Base-by-base conservation (phyloP, 53 echinoderm and acorn worm genomes). In the Paracentrotus lividus region DNA sequence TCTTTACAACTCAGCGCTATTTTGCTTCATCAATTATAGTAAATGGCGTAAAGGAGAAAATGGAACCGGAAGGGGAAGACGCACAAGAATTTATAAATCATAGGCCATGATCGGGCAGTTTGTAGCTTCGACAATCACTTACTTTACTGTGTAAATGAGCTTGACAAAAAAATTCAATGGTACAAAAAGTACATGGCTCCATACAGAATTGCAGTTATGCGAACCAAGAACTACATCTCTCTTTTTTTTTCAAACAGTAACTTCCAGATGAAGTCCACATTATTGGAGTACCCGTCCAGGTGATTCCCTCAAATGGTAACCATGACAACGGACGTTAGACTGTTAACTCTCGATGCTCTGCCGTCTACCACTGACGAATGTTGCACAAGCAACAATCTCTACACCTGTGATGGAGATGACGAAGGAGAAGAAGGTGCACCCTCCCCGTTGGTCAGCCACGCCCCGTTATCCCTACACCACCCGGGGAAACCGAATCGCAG, bases 271-370 rank as follows among this genome's bases (percentile, higher is more conserved):
- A 66, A 43, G 45, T 42, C 47, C 60, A 9, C 45, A 14, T 18
- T 24, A 72, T 32, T 52, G 33, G 90, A 90, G 5, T 90, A 69
- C 27, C 90, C 90, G 21, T 68, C 90, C 34, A 91, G 91, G 91
- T 72, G 54, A 54, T 75, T 29, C 20, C 21, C 16, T 76, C 20
- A 3, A 42, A 31, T 40, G 33, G 10, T 75, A 33, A 53, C 91
- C 91, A 91, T 91, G 90, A 47, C 90, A 90, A 90, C 90, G 4
- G 66, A 90, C 27, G 90, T 88, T n/a, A 4, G 66, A 18, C 90
- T 61, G 40, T 29, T 65, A 2, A 90, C 90, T 13, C 47, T 66
- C 76, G 76, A 69, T 36, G 34, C 72, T 54, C 52, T 91, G 54
- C 76, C 91, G 36, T 69, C 75, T 24, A 91, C 91, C 38, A 53